A percentile compares a stretch with the other conserved stretches of the same genome.
Evolutionary conservation across 2,797 vertebrate species (phyloP).

Genomic region (Knipowitschia caucasica): DNA sequence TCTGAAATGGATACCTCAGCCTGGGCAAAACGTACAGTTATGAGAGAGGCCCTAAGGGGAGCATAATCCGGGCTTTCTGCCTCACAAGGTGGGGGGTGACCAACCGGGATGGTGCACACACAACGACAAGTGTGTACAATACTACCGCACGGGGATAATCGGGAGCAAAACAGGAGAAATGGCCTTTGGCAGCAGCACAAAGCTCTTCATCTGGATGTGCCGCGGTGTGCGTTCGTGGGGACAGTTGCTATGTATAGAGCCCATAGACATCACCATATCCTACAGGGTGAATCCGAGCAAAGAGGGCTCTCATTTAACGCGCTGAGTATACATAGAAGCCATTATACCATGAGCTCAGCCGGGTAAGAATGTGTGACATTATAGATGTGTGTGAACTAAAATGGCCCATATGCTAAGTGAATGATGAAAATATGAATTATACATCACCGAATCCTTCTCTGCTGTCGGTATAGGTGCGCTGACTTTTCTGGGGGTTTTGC

Average conservation of each 20-base stretch:
- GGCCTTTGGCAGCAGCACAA: conserved; percentile 3
- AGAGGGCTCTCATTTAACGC: not conserved
- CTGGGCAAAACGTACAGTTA: conserved; percentile 17
- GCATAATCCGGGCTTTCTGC: conserved; percentile 21
- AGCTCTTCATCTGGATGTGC: conserved; percentile 3
- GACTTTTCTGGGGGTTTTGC: no score
- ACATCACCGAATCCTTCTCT: not conserved
- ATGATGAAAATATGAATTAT: conserved; percentile 1
- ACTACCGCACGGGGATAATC: not conserved
- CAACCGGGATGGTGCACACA: conserved; percentile 11
- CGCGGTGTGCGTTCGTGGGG: not conserved
- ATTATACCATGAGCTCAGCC: not conserved
- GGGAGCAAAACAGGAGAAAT: conserved; percentile 4
- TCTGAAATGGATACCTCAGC: conserved; percentile 13
- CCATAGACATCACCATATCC: not conserved
- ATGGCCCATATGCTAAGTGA: not conserved
- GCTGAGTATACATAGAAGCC: not conserved
- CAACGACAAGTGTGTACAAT: conserved; percentile 7
- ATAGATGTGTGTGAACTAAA: not conserved
- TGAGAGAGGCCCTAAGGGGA: conserved; percentile 7
- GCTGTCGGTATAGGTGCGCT: not conserved
- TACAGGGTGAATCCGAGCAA: not conserved
- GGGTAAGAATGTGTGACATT: not conserved
- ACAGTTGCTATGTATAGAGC: conserved; percentile 1
- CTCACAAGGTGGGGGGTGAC: conserved; percentile 15